Evolutionary conservation across 2,888 invertebrate genomes (phyloP).

Genomic region (Chloroclystis v-ata): DNA sequence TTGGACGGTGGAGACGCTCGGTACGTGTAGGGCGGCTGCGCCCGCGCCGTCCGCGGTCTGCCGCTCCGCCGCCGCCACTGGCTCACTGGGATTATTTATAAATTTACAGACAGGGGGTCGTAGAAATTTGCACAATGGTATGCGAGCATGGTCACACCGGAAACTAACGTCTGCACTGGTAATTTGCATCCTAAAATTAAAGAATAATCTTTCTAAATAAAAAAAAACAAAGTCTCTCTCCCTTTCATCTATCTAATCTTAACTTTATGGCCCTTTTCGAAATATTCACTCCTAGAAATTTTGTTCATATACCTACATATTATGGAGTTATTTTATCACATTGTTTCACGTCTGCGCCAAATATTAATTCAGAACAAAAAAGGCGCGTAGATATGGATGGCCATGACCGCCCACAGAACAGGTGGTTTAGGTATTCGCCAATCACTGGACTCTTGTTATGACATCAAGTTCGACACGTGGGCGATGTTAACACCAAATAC

Average conservation of each 20-base stretch:
- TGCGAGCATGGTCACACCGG: constrained; percentile 58
- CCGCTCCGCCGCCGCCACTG: constrained; percentile 76
- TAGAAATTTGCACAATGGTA: constrained; percentile 72
- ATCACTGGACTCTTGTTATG: constrained; percentile 41
- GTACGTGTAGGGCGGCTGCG: constrained; percentile 67
- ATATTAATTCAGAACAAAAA: constrained; percentile 38
- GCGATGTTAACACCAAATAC: constrained; percentile 38
- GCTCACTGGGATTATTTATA: constrained; percentile 75
- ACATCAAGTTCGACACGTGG: constrained; percentile 46
- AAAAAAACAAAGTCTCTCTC: too few species aligned
- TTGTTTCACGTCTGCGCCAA: constrained; percentile 7
- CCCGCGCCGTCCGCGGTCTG: constrained; percentile 77
- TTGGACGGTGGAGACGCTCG: constrained; percentile 35
- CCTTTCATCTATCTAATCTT: too few species aligned
- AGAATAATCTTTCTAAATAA: too few species aligned
- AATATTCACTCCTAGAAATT: too few species aligned
- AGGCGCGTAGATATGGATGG: constrained; percentile 43
- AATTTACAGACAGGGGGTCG: constrained; percentile 77
- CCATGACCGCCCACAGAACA: constrained; percentile 68
- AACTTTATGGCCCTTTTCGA: too few species aligned
- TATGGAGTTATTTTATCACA: not conserved
- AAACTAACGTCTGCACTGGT: constrained; percentile 42
- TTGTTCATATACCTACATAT: too few species aligned
- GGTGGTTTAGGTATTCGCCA: constrained; percentile 58
- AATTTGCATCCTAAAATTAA: too few species aligned